Conservation (phyloP, 2,797 vertebrate genomes). For the Lepilemur septentrionalis region DNA sequence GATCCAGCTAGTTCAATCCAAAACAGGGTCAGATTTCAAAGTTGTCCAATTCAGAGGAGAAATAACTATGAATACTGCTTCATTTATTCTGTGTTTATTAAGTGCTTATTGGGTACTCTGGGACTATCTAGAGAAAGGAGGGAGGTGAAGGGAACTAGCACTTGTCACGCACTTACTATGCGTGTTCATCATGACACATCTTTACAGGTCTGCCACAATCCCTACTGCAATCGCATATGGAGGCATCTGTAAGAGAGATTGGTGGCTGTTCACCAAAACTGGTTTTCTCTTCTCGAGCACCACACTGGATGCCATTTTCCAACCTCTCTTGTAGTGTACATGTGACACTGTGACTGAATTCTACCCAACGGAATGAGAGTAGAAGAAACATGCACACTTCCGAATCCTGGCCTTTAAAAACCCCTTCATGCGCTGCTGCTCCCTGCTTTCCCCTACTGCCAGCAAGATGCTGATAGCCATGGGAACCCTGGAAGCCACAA, state of each 20-base stretch:
- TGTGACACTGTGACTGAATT: background rate
- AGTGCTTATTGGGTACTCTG: background rate
- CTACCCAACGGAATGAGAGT: background rate
- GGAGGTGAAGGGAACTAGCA: background rate
- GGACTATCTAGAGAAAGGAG: background rate
- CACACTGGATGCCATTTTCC: background rate
- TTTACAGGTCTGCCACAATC: background rate
- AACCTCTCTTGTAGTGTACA: background rate
- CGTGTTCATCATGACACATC: background rate
- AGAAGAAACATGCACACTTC: fast-evolving
- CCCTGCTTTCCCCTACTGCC: fast-evolving
- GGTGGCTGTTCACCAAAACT: background rate
- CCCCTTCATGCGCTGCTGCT: background rate
- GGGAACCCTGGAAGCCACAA: background rate
- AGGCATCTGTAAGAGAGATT: background rate
- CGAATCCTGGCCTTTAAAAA: background rate
- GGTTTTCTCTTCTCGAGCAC: background rate
- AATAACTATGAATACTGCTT: background rate
- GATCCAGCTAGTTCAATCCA: background rate
- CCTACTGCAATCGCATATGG: background rate
- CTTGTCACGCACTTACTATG: background rate
- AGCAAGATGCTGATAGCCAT: background rate
- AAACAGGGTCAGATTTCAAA: conserved; percentile 64
- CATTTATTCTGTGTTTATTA: background rate
- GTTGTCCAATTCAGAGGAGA: background rate